Evolutionary conservation across 2,797 vertebrate genomes (phyloP).

Genomic region (Gastrophryne carolinensis): DNA sequence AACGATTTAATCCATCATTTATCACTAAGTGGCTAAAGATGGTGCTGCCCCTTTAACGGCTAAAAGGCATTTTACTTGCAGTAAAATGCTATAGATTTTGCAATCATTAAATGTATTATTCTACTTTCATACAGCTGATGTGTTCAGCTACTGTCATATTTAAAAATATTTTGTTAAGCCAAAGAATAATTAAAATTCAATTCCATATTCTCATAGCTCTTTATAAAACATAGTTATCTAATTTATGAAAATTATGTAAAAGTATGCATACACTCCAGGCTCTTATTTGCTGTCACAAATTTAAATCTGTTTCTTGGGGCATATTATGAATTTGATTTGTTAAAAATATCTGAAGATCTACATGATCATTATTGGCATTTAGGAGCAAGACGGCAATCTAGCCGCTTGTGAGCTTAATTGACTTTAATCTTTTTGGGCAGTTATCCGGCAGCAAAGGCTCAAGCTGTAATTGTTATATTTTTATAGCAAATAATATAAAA

Average conservation of each 20-base stretch:
- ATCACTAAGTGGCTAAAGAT: slow-evolving; percentile 44
- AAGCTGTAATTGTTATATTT: slow-evolving; percentile 26
- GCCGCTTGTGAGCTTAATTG: slow-evolving; percentile 47
- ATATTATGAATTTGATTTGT: slow-evolving; percentile 53
- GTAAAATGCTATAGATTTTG: background rate
- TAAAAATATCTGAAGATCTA: slow-evolving; percentile 49
- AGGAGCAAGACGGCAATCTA: slow-evolving; percentile 43
- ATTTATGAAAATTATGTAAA: slow-evolving; percentile 46
- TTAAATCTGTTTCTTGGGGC: slow-evolving; percentile 42
- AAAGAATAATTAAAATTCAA: slow-evolving; percentile 1
- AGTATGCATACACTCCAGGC: slow-evolving; percentile 41
- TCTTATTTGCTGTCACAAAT: slow-evolving; percentile 35
- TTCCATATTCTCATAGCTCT: background rate
- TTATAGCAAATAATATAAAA: background rate
- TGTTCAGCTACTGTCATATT: background rate
- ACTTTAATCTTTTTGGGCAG: slow-evolving; percentile 48
- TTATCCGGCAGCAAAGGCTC: slow-evolving; percentile 16
- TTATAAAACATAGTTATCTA: slow-evolving; percentile 35
- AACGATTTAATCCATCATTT: slow-evolving; percentile 46
- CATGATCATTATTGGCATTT: slow-evolving; percentile 52
- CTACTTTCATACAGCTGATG: background rate
- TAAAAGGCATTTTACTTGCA: slow-evolving; percentile 20
- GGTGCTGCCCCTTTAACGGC: slow-evolving; percentile 28
- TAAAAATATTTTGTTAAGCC: background rate
- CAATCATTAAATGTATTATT: background rate